Percentiles rank a stretch among this genome's conserved stretches.
These are phyloP conservation scores for Lithobius niger DNA, from an alignment of 1,140 invertebrate genomes.

Conservation along the genomic window DNA sequence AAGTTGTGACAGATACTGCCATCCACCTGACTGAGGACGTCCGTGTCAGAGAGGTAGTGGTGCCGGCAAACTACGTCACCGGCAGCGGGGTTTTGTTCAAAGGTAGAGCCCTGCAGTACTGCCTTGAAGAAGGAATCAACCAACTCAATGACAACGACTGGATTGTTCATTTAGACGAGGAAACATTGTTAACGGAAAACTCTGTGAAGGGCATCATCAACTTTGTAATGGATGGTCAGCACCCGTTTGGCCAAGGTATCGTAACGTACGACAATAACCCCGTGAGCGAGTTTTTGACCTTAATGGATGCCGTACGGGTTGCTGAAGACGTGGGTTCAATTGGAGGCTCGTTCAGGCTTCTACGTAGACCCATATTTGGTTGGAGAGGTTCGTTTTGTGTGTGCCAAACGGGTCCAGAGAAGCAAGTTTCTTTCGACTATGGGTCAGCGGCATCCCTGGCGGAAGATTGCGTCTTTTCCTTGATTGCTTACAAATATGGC, in stretches of 20 bases:
- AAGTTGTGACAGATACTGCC: constrained; percentile 89
- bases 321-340: constrained; percentile 95
- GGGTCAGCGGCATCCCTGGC: constrained; percentile 91
- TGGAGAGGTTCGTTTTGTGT: constrained; percentile 96
- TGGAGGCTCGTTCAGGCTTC: constrained; percentile 80
- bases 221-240: constrained; percentile 85
- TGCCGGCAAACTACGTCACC: constrained; percentile 70
- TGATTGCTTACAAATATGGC: constrained; percentile 73
- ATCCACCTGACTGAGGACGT: constrained; percentile 46
- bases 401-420: constrained; percentile 73
- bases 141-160: constrained; percentile 78
- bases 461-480: constrained; percentile 92
- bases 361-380: constrained; percentile 89
- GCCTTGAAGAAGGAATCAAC: constrained; percentile 80
- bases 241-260: constrained; percentile 93
- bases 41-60: constrained; percentile 65
- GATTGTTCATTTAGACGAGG: constrained; percentile 98
- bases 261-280: constrained; percentile 96
- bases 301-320: constrained; percentile 91
- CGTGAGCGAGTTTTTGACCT: constrained; percentile 87
- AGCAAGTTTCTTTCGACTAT: constrained; percentile 84
- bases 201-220: constrained; percentile 81
- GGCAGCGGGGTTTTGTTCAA: constrained; percentile 87
- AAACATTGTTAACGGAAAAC: constrained; percentile 87
- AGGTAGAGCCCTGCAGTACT: constrained; percentile 88